These are phyloP conservation scores for Lepus townsendii DNA, from an alignment of 2,797 vertebrate species.

Conservation along the genomic window DNA sequence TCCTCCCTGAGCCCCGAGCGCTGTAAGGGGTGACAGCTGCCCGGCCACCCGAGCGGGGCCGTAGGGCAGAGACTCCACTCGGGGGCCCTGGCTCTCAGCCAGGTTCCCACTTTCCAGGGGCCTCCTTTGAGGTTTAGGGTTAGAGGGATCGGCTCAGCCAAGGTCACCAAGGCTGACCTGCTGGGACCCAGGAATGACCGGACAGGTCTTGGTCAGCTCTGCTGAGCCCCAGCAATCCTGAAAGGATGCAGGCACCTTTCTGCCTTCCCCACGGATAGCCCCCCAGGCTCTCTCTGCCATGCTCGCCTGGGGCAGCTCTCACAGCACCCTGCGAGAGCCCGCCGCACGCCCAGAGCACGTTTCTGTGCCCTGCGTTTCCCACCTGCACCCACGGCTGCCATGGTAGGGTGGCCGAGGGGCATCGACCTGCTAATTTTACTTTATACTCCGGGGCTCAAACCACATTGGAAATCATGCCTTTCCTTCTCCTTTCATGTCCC, in stretches of 20 bases:
- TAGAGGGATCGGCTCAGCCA: background rate
- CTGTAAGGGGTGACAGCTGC: background rate
- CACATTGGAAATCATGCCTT: background rate
- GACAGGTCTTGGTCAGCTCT: background rate
- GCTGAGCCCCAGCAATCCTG: background rate
- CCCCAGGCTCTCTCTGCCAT: background rate
- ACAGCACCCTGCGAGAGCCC: no score
- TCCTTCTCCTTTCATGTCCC: background rate
- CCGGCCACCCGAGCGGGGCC: fast-evolving
- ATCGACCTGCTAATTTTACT: background rate
- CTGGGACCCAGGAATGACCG: background rate
- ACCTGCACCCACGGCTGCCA: fast-evolving
- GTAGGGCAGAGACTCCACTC: fast-evolving
- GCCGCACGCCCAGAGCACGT: no score
- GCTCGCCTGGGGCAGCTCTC: no score
- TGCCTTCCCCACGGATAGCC: background rate
- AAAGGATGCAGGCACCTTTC: background rate
- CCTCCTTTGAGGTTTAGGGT: background rate
- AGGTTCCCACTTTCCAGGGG: background rate
- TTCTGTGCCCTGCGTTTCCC: fast-evolving
- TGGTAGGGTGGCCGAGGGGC: background rate
- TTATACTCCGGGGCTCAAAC: background rate
- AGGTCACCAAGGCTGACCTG: background rate
- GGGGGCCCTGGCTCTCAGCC: background rate
- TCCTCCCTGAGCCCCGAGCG: background rate